These are phyloP conservation scores for Ennomos erosarius DNA, from an alignment of 2,888 invertebrate genomes.

Conservation along the genomic window DNA sequence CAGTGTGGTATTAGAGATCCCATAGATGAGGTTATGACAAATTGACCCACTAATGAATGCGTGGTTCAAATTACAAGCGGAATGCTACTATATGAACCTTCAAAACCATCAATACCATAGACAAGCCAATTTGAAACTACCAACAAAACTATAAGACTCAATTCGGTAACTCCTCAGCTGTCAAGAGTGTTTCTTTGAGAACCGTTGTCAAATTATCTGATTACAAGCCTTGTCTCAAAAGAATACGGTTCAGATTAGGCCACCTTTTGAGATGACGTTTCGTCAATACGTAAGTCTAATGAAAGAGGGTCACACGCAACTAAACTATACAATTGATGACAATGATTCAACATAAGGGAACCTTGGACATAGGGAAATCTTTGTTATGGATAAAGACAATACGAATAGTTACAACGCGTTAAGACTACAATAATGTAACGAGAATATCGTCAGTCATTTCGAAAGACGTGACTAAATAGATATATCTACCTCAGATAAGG, in stretches of 20 bases:
- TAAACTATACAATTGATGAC: constrained; percentile 30
- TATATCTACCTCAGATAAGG: no score
- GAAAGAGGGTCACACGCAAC: constrained; percentile 32
- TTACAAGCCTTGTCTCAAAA: constrained; percentile 17
- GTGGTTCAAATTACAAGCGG: constrained; percentile 42
- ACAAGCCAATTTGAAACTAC: constrained; percentile 11
- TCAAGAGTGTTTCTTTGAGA: constrained; percentile 14
- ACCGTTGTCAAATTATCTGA: constrained; percentile 2
- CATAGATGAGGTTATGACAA: constrained; percentile 48
- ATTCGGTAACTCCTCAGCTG: constrained; percentile 12
- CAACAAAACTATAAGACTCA: constrained; percentile 13
- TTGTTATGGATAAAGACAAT: constrained; percentile 12
- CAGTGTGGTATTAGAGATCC: constrained; percentile 43
- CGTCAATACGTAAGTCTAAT: constrained; percentile 20
- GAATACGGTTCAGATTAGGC: constrained; percentile 24
- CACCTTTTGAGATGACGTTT: constrained; percentile 7
- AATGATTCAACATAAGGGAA: constrained; percentile 22
- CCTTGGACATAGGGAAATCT: constrained; percentile 28
- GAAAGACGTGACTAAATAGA: no score
- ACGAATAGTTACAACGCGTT: constrained; percentile 1
- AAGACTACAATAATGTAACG: no score
- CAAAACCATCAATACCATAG: constrained; percentile 15
- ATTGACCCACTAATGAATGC: constrained; percentile 51
- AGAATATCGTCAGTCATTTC: no score
- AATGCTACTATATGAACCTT: constrained; percentile 30